phyloP scores from a whole-genome alignment of 2,888 invertebrate genomes.

The Tenthredo mesomela region DNA sequence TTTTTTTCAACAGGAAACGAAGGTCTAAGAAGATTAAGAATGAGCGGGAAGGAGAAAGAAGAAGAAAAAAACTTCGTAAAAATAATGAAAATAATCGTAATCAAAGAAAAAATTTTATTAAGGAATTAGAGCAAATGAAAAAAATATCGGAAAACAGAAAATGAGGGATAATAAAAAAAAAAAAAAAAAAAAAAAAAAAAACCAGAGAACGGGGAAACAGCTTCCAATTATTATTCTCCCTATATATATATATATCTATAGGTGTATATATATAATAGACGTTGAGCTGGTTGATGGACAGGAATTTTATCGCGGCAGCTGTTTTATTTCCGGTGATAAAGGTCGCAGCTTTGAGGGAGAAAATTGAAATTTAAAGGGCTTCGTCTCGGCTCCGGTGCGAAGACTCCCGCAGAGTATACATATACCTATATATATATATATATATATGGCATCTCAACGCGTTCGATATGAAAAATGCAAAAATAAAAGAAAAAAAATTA shows the following conservation, averaged over 20 bases:
- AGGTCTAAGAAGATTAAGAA: no score
- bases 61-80: no score
- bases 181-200: neutral
- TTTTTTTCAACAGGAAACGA: no score
- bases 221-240: slow-evolving; percentile 51
- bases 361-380: slow-evolving; percentile 42
- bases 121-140: neutral
- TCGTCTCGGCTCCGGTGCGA: neutral
- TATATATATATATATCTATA: neutral
- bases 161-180: neutral
- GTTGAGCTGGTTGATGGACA: slow-evolving; percentile 9
- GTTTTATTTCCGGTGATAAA: slow-evolving; percentile 27
- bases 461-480: no score
- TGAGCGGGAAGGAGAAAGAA: no score
- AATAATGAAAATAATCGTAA: no score
- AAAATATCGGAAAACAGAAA: neutral
- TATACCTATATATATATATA: neutral
- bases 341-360: slow-evolving; percentile 22
- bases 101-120: neutral
- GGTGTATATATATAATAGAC: neutral
- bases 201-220: slow-evolving; percentile 1
- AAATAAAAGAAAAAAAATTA: no score
- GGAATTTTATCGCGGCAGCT: slow-evolving; percentile 41
- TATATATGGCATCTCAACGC: neutral
- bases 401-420: neutral